A percentile compares a stretch with the other conserved stretches of the same genome.
Evolutionary conservation across 2,797 vertebrate genomes (phyloP).

Genomic region (Fistularia commersonii): DNA sequence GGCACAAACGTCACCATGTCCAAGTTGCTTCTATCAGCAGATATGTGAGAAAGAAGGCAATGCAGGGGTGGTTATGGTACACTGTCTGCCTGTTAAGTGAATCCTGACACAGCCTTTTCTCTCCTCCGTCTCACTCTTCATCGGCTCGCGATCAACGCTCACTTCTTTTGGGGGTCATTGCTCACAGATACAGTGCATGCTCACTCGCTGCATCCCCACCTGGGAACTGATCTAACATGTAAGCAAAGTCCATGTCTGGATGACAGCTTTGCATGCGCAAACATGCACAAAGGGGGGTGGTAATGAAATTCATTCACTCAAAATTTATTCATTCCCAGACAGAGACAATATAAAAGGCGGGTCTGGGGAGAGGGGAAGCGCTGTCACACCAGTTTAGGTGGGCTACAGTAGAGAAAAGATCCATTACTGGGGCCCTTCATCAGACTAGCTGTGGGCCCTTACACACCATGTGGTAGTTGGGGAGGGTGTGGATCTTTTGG

Average conservation of each 20-base stretch:
- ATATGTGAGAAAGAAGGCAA: slow-evolving; percentile 6
- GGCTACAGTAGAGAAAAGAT: slow-evolving; percentile 49
- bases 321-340: slow-evolving; percentile 40
- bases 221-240: slow-evolving; percentile 32
- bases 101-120: slow-evolving; percentile 17
- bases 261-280: slow-evolving; percentile 8
- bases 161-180: slow-evolving; percentile 18
- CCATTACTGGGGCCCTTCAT: slow-evolving; percentile 68
- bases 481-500: neutral
- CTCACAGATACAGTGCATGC: slow-evolving; percentile 17
- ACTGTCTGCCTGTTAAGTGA: slow-evolving; percentile 30
- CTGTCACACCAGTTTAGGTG: slow-evolving; percentile 66
- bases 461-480: neutral
- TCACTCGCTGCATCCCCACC: slow-evolving; percentile 28
- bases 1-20: slow-evolving; percentile 8
- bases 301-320: slow-evolving; percentile 55
- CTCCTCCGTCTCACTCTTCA: slow-evolving; percentile 1
- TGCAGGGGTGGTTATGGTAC: neutral
- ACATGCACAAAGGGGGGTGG: neutral
- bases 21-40: slow-evolving; percentile 19
- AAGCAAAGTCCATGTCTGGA: slow-evolving; percentile 20
- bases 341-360: slow-evolving; percentile 44
- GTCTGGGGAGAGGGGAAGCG: slow-evolving; percentile 38
- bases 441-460: slow-evolving; percentile 26
- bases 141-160: slow-evolving; percentile 5